Evolutionary conservation across 2,797 vertebrate genomes (phyloP), one percentile per base, ranked within the genome.

Genomic region (Notoglanidium macrostoma): DNA sequence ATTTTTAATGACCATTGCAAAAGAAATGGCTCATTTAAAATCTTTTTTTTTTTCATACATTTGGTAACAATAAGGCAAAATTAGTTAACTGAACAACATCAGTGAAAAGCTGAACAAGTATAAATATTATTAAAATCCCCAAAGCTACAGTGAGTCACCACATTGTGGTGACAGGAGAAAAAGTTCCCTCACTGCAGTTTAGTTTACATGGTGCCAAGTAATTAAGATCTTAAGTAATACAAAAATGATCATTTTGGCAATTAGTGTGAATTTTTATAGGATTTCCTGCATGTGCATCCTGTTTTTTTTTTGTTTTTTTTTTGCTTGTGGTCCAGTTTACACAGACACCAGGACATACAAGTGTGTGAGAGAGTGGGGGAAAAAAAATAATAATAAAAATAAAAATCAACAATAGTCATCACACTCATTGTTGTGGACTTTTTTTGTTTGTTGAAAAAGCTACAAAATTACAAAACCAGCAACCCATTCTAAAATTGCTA

Each of bases 1-100:
- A 88, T 95, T 94, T 95, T 96, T 95, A 95, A 94, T 96, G 90
- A 94, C 94, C 93, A 94, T 94, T 96, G 95, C 92, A 96, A 96
- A 96, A 95, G 74, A 91, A 87, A 92, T 87, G 63, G 81, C 49
- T 90, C 55, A 91, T 94, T 94, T 92, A 93, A 95, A 95, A 95
- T 90, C 80, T 91, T 70, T 78, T 85, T 63, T 90, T 93, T 49
- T 49, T 40, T 0, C 94, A 89, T 94, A 95, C 94, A 96, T 95
- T 95, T 95, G 93, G 93, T 93, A 95, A 92, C 91, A 95, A 93
- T 96, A 96, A 96, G 95, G 95, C 94, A 96, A 93, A 91, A 94
- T 92, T 93, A 92, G 92, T 94, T 89, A 92, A 87, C 91, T 90
- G 91, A 94, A 92, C 92, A 93, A 85, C 91, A 94, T 94, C 91